Evolutionary conservation across 2,888 invertebrate species (phyloP).

Genomic region (Torymus auratus): DNA sequence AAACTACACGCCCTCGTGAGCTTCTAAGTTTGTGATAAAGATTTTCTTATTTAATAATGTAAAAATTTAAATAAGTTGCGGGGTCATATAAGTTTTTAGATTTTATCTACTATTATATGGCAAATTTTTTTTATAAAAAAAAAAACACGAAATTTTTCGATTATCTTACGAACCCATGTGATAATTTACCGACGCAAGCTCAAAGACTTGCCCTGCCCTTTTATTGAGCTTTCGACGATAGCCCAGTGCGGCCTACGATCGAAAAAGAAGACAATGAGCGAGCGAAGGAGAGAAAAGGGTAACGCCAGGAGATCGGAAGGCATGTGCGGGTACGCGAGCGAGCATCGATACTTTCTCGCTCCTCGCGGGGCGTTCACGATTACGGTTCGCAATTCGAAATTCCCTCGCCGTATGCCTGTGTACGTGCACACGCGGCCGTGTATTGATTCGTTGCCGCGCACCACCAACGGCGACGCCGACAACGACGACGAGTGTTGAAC

Average conservation of each 20-base stretch:
- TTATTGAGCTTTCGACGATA: background rate
- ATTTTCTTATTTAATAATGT: too few relatives aligned
- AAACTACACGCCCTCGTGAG: too few relatives aligned
- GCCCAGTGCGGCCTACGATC: background rate
- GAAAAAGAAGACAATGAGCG: background rate
- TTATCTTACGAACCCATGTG: background rate
- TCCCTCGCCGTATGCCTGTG: background rate
- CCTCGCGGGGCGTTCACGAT: background rate
- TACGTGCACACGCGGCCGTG: background rate
- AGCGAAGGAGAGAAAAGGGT: background rate
- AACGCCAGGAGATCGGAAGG: slow-evolving; percentile 9
- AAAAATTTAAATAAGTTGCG: too few relatives aligned
- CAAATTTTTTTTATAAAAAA: too few relatives aligned
- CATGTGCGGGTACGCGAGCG: slow-evolving; percentile 11
- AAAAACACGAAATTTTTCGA: too few relatives aligned
- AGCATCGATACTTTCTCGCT: slow-evolving; percentile 28
- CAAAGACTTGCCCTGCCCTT: background rate
- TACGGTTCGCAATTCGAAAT: slow-evolving; percentile 22
- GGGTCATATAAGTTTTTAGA: too few relatives aligned
- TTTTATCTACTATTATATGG: too few relatives aligned
- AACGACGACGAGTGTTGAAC: slow-evolving; percentile 24
- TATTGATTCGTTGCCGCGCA: slow-evolving; percentile 43
- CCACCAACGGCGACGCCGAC: background rate
- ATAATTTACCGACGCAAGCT: slow-evolving; percentile 17
- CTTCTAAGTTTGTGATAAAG: too few relatives aligned